These are phyloP conservation scores for Tyto alba DNA, from an alignment of 2,113 vertebrate species.

Conservation along the genomic window DNA sequence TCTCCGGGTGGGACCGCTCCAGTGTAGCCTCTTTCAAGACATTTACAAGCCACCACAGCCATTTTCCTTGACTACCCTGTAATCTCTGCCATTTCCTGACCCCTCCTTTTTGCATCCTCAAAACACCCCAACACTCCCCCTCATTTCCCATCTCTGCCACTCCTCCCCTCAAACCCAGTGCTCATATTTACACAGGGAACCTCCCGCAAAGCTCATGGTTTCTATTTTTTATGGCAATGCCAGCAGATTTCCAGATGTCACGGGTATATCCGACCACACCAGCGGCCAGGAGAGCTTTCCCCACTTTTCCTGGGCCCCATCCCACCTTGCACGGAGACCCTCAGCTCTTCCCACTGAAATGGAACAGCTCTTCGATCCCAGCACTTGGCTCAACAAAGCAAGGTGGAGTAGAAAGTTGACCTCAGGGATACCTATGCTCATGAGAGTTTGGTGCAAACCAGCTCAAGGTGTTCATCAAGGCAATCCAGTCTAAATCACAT, in stretches of 20 bases:
- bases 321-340: neutral
- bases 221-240: neutral
- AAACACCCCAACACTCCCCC: neutral
- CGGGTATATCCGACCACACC: neutral
- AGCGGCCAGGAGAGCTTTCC: neutral
- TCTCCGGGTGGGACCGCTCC: neutral
- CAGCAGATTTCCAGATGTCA: neutral
- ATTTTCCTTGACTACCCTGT: neutral
- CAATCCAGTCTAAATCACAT: neutral
- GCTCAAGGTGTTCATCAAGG: neutral
- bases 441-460: neutral
- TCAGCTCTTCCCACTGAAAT: neutral
- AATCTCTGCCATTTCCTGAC: neutral
- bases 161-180: fast-evolving
- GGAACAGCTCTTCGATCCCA: neutral
- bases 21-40: no score
- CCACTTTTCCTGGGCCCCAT: neutral
- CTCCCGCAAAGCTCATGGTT: neutral
- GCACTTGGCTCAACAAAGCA: neutral
- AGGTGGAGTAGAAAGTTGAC: neutral
- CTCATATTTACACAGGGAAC: neutral
- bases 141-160: neutral
- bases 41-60: neutral
- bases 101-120: neutral
- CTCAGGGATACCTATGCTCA: neutral